Evolutionary conservation across 2,797 vertebrate genomes (phyloP).

Genomic region (Champsocephalus gunnari): DNA sequence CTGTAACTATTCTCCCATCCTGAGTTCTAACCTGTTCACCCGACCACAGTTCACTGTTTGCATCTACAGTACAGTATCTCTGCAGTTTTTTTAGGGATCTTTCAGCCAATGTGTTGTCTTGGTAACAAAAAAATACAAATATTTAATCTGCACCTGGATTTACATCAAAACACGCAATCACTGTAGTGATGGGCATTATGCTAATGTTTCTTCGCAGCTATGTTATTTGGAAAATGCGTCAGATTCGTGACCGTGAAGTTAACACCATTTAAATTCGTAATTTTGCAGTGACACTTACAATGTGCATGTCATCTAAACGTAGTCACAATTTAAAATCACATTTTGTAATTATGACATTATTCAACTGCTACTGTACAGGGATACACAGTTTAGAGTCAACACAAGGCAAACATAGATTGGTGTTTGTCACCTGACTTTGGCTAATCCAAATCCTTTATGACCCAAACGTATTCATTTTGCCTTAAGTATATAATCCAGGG

Average conservation of each 20-base stretch:
- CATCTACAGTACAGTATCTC: background rate
- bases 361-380: background rate
- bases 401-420: no score
- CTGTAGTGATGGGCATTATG: slow-evolving; percentile 3
- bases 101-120: background rate
- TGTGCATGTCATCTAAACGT: background rate
- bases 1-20: slow-evolving; percentile 26
- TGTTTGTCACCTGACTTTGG: no score
- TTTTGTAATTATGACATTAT: slow-evolving; percentile 4
- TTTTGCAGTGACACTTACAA: background rate
- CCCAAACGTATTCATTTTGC: background rate
- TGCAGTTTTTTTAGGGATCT: background rate
- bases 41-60: background rate
- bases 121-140: background rate
- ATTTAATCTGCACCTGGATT: slow-evolving; percentile 22
- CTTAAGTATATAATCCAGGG: background rate
- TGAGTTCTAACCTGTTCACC: slow-evolving; percentile 14
- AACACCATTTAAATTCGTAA: slow-evolving; percentile 7
- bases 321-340: background rate
- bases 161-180: slow-evolving; percentile 18
- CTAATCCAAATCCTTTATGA: no score
- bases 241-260: background rate
- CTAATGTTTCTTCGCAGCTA: slow-evolving; percentile 8
- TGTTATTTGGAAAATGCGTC: slow-evolving; percentile 9
- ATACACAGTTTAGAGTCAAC: background rate